phyloP scores from a whole-genome alignment of 2,888 invertebrate genomes.

The Chalcosyrphus nemorum region DNA sequence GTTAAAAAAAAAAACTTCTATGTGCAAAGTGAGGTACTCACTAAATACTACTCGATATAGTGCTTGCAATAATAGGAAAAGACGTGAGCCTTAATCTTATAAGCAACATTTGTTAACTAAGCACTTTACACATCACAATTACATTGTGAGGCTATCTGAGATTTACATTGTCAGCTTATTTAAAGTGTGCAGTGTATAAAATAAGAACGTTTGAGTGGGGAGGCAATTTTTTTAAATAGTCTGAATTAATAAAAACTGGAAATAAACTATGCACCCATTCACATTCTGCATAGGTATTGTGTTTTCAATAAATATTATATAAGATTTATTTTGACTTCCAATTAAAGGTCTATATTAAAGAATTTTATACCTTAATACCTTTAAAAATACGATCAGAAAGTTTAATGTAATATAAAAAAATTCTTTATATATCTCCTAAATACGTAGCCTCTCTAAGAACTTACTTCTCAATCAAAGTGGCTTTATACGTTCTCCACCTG shows the following conservation, averaged over 20 bases:
- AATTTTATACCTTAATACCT: too few relatives aligned
- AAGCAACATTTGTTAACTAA: slow-evolving; percentile 48
- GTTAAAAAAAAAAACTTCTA: slow-evolving; percentile 21
- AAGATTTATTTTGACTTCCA: too few relatives aligned
- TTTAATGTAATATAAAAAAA: too few relatives aligned
- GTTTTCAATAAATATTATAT: too few relatives aligned
- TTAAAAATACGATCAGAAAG: too few relatives aligned
- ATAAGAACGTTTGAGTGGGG: neutral
- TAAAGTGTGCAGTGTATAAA: neutral
- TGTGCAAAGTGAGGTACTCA: slow-evolving; percentile 15
- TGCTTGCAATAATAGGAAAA: slow-evolving; percentile 30
- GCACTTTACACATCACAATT: slow-evolving; percentile 18
- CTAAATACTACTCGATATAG: slow-evolving; percentile 30
- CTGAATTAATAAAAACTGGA: neutral
- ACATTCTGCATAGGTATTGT: too few relatives aligned
- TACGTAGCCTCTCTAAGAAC: too few relatives aligned
- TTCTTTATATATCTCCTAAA: too few relatives aligned
- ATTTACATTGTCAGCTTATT: slow-evolving; percentile 19
- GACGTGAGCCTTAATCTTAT: slow-evolving; percentile 59
- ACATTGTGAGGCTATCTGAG: neutral
- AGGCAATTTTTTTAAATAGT: neutral
- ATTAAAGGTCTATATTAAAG: too few relatives aligned
- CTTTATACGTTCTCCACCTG: too few relatives aligned
- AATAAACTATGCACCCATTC: neutral
- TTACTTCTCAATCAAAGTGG: too few relatives aligned